phyloP scores from a whole-genome alignment of 2,113 vertebrate genomes.

The Alectura lathami region DNA sequence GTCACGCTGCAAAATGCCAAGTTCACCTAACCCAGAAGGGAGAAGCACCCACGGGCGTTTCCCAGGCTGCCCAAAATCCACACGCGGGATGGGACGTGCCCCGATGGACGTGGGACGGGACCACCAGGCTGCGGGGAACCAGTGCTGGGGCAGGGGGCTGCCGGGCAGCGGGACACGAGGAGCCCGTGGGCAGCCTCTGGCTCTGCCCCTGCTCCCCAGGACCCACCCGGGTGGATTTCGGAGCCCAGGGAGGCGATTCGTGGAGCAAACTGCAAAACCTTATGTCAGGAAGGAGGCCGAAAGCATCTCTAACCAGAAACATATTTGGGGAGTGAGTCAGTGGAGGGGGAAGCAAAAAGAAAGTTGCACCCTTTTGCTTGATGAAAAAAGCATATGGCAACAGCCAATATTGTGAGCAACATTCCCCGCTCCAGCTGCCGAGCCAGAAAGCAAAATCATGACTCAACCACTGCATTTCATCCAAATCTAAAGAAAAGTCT shows the following conservation, averaged over 20 bases:
- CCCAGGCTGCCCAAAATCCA: background rate
- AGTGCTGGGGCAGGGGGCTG: background rate
- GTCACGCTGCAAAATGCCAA: accelerated
- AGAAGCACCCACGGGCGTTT: background rate
- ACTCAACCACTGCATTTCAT: constrained; percentile 17
- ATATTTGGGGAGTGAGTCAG: constrained; percentile 65
- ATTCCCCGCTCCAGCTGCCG: background rate
- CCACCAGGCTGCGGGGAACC: background rate
- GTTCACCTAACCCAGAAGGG: background rate
- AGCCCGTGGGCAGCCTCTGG: background rate
- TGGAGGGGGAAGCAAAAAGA: constrained; percentile 40
- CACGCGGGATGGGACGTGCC: accelerated
- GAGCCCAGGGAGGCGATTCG: background rate
- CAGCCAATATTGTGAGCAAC: constrained; percentile 25
- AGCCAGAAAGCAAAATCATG: constrained; percentile 40
- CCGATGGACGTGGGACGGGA: accelerated
- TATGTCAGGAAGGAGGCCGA: constrained; percentile 44
- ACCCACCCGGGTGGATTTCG: background rate
- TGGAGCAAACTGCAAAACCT: constrained; percentile 52
- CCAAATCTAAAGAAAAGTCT: constrained; percentile 46
- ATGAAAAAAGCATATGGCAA: constrained; percentile 72
- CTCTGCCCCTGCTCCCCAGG: background rate
- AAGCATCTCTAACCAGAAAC: constrained; percentile 59
- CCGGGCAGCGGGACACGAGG: background rate
- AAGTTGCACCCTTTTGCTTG: constrained; percentile 56